These are phyloP conservation scores for Urechis unicinctus DNA, from an alignment of 2,888 invertebrate species.

Conservation along the genomic window DNA sequence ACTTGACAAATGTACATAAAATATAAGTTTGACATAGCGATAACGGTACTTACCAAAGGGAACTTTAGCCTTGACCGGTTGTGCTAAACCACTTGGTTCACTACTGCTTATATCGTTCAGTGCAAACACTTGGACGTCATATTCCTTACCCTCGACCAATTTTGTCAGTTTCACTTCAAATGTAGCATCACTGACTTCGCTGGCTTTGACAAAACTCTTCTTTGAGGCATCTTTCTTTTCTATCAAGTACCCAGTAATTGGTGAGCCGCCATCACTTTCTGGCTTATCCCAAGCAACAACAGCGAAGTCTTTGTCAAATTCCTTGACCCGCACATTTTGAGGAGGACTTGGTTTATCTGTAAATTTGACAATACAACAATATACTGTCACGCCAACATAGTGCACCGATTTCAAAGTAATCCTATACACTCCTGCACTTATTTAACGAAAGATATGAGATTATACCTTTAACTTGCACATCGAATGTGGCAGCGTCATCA, in stretches of 20 bases:
- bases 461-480: slow-evolving; percentile 12
- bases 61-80: slow-evolving; percentile 18
- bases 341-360: neutral
- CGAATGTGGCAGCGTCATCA: neutral
- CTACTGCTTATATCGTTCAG: slow-evolving; percentile 70
- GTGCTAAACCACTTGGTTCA: slow-evolving; percentile 13
- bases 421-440: no score
- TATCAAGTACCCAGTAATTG: slow-evolving; percentile 4
- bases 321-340: neutral
- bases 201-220: slow-evolving; percentile 30
- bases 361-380: neutral
- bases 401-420: no score
- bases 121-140: slow-evolving; percentile 79
- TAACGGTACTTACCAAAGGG: slow-evolving; percentile 48
- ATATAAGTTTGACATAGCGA: slow-evolving; percentile 16
- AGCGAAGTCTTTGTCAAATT: neutral
- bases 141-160: slow-evolving; percentile 72
- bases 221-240: slow-evolving; percentile 30
- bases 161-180: slow-evolving; percentile 38
- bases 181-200: slow-evolving; percentile 23
- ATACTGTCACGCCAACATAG: no score
- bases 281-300: neutral
- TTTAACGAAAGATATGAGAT: no score
- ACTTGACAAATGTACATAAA: slow-evolving; percentile 17
- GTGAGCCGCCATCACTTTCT: slow-evolving; percentile 5